These are phyloP conservation scores for Papilio gigon DNA, from an alignment of 2,888 invertebrate genomes.

Conservation along the genomic window DNA sequence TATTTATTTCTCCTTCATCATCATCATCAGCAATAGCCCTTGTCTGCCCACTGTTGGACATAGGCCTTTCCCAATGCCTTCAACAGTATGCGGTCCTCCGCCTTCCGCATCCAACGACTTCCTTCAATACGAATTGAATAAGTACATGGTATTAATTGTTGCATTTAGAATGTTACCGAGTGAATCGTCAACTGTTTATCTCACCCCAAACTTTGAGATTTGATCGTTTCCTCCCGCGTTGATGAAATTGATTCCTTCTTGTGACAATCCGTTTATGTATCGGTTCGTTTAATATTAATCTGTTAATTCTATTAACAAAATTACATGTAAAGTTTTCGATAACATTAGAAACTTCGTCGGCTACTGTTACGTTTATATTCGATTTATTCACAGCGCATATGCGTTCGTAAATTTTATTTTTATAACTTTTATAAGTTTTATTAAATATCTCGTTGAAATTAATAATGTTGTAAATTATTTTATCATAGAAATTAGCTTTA, in stretches of 20 bases:
- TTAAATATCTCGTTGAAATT: constrained; percentile 37
- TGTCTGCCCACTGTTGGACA: no score
- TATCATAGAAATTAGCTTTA: constrained; percentile 28
- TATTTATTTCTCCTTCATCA: no score
- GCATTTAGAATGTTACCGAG: no score
- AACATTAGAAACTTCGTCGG: background rate
- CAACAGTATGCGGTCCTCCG: no score
- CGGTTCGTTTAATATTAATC: background rate
- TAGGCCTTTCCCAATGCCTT: no score
- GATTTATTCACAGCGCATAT: background rate
- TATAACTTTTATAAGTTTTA: constrained; percentile 26
- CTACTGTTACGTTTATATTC: background rate
- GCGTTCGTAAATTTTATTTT: constrained; percentile 21
- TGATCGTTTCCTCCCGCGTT: background rate
- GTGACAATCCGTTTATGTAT: background rate
- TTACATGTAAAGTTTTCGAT: constrained; percentile 18
- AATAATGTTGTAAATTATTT: constrained; percentile 19
- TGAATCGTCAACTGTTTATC: no score
- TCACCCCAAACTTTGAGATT: constrained; percentile 34
- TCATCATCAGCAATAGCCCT: no score
- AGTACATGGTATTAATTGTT: no score
- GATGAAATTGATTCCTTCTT: constrained; percentile 3
- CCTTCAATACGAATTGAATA: no score
- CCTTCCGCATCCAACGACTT: no score
- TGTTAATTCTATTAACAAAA: constrained; percentile 13